phyloP scores from a whole-genome alignment of 2,888 invertebrate genomes.

The Epicampocera succincta region DNA sequence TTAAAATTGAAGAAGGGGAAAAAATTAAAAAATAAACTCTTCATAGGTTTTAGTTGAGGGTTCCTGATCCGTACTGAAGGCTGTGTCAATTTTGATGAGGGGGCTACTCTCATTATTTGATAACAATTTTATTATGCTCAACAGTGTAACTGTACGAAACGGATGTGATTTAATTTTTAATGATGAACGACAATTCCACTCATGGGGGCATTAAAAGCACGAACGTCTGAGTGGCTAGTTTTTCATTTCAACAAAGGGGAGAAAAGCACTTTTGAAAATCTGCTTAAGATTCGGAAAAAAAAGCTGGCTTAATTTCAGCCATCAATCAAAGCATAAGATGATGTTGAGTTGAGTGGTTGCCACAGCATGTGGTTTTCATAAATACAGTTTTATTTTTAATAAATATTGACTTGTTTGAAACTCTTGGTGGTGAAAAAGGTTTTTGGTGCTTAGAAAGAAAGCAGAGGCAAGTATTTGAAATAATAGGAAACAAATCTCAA shows the following conservation, averaged over 20 bases:
- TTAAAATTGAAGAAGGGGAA: too few species aligned
- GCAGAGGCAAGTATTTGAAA: too few species aligned
- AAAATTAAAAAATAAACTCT: too few species aligned
- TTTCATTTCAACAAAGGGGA: background rate
- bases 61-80: too few species aligned
- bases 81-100: too few species aligned
- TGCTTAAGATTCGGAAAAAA: background rate
- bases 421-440: too few species aligned
- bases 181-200: background rate
- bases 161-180: constrained; percentile 64
- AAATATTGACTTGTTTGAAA: background rate
- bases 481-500: too few species aligned
- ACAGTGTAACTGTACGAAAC: constrained; percentile 32
- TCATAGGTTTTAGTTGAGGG: too few species aligned
- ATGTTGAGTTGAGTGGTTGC: background rate
- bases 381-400: background rate
- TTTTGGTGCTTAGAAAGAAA: too few species aligned
- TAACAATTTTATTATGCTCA: constrained; percentile 5
- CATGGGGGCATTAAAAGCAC: background rate
- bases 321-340: constrained; percentile 32
- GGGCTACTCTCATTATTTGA: constrained; percentile 33
- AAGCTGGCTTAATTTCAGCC: constrained; percentile 9
- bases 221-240: background rate
- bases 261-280: constrained; percentile 13
- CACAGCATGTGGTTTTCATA: background rate